phyloP scores from a whole-genome alignment of 2,888 invertebrate genomes.

The Amaurobius ferox region DNA sequence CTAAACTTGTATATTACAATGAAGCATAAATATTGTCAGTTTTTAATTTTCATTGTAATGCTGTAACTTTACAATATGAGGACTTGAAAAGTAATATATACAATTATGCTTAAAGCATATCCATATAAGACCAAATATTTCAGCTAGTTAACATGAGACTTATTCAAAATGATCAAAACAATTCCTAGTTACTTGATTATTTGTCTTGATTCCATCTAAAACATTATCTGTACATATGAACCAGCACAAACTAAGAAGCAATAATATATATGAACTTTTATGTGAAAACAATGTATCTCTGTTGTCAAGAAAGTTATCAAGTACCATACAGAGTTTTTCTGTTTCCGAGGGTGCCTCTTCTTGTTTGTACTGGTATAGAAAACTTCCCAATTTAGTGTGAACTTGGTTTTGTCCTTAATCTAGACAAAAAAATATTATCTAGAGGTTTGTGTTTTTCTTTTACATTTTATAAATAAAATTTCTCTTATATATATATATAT shows the following conservation, averaged over 20 bases:
- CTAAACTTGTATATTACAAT: no score
- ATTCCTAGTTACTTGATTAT: no score
- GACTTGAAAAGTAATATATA: no score
- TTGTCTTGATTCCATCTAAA: constrained; percentile 1
- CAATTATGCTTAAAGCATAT: no score
- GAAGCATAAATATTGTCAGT: no score
- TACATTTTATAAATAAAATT: constrained; percentile 63
- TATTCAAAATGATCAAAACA: no score
- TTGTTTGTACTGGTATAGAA: constrained; percentile 18
- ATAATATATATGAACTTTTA: constrained; percentile 53
- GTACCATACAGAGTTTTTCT: neutral
- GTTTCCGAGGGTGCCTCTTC: neutral
- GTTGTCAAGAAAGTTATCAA: constrained; percentile 22
- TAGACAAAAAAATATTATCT: neutral
- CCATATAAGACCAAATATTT: no score
- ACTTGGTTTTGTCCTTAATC: constrained; percentile 18
- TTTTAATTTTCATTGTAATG: no score
- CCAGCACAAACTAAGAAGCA: constrained; percentile 61
- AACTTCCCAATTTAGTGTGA: constrained; percentile 17
- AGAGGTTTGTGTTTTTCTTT: constrained; percentile 20
- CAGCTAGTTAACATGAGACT: no score
- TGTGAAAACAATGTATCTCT: constrained; percentile 31
- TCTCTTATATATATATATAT: neutral
- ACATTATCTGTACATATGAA: constrained; percentile 3
- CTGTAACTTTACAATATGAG: no score